These are phyloP conservation scores for Oligia strigilis DNA, from an alignment of 2,888 invertebrate species.

Conservation along the genomic window DNA sequence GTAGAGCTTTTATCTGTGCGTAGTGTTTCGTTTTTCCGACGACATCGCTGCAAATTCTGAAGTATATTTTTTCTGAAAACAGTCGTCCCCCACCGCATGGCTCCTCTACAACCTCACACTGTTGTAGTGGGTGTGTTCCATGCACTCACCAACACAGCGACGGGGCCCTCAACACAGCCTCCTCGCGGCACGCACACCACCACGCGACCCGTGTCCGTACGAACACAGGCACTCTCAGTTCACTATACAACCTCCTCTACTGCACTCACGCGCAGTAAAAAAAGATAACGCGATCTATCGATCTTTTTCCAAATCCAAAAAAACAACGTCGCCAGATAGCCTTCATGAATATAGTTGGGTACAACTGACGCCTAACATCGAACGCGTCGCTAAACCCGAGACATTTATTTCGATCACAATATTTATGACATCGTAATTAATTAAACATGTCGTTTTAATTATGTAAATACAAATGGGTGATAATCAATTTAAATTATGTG, in stretches of 20 bases:
- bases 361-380: constrained; percentile 84
- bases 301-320: constrained; percentile 88
- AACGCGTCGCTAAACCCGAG: constrained; percentile 81
- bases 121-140: constrained; percentile 85
- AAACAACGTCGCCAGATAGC: constrained; percentile 82
- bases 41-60: background rate
- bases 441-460: constrained; percentile 89
- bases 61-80: constrained; percentile 41
- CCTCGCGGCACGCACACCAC: constrained; percentile 83
- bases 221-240: constrained; percentile 89
- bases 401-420: constrained; percentile 83
- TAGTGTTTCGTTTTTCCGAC: background rate
- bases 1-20: background rate
- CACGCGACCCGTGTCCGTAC: constrained; percentile 80
- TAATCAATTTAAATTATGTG: constrained; percentile 88
- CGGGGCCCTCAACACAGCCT: constrained; percentile 82
- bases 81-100: constrained; percentile 67
- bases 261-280: constrained; percentile 91
- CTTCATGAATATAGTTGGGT: constrained; percentile 84
- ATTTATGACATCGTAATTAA: constrained; percentile 88
- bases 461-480: constrained; percentile 89
- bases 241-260: constrained; percentile 89
- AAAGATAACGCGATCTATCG: constrained; percentile 90
- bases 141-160: constrained; percentile 86
- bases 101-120: constrained; percentile 80